phyloP scores from a whole-genome alignment of 2,888 invertebrate species.

The Polymixis flavicincta region DNA sequence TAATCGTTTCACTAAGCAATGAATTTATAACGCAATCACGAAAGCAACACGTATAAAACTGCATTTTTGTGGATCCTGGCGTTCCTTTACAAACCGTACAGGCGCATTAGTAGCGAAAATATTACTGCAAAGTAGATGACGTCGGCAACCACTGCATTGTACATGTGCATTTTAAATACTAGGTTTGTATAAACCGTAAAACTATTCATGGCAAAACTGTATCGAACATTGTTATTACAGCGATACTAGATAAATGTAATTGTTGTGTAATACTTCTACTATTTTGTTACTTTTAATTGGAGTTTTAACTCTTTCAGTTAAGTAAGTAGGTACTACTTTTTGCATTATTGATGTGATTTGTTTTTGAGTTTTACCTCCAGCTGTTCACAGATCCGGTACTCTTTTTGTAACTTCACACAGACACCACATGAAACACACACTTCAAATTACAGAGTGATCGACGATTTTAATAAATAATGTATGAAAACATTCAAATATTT shows the following conservation, averaged over 20 bases:
- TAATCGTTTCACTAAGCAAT: constrained; percentile 68
- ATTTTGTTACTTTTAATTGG: not conserved
- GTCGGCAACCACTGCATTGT: constrained; percentile 89
- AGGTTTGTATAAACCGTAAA: constrained; percentile 83
- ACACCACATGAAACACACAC: constrained; percentile 25
- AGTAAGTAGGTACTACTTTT: not conserved
- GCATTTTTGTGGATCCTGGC: constrained; percentile 85
- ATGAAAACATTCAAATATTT: constrained; percentile 53
- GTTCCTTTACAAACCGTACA: constrained; percentile 84
- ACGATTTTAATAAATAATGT: constrained; percentile 30
- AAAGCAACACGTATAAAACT: constrained; percentile 79
- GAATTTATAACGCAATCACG: constrained; percentile 75
- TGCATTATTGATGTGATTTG: not conserved
- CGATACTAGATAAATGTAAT: constrained; percentile 43
- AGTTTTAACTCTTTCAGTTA: not conserved
- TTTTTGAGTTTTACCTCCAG: constrained; percentile 38
- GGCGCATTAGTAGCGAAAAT: constrained; percentile 89
- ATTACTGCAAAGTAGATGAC: constrained; percentile 90
- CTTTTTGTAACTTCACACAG: constrained; percentile 33
- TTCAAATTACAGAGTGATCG: constrained; percentile 31
- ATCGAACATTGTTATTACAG: constrained; percentile 60
- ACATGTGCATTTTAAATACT: constrained; percentile 88
- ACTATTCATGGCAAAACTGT: constrained; percentile 81
- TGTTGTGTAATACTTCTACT: constrained; percentile 21
- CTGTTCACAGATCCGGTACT: constrained; percentile 5